A percentile compares a stretch with the other conserved stretches of the same genome.
Evolutionary conservation across 2,797 vertebrate species (phyloP).

Genomic region (Mionectes olivaceus): DNA sequence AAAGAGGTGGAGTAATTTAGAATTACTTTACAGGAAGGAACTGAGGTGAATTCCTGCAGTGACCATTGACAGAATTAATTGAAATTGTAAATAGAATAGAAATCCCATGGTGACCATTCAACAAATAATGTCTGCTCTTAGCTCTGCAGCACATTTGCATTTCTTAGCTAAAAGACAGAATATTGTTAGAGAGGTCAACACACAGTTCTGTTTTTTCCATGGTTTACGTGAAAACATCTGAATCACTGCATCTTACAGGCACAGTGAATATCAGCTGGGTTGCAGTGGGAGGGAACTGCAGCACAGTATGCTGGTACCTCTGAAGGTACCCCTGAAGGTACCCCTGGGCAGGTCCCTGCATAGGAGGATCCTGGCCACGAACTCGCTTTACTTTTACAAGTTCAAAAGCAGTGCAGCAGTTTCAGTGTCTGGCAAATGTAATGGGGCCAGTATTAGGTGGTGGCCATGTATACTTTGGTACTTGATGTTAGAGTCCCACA

Average conservation of each 20-base stretch:
- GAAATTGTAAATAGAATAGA: neutral
- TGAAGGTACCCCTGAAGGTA: neutral
- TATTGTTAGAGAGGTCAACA: neutral
- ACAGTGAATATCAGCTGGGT: neutral
- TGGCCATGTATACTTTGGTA: neutral
- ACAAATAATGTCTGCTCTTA: neutral
- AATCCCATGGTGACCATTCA: neutral
- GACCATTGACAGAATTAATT: neutral
- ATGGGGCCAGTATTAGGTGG: neutral
- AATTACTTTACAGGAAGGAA: neutral
- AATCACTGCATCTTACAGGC: neutral
- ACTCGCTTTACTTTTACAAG: neutral
- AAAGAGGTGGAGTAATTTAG: neutral
- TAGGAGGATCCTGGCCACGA: fast-evolving
- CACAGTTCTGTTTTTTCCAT: neutral
- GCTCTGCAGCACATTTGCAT: neutral
- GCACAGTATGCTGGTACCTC: neutral
- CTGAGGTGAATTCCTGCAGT: neutral
- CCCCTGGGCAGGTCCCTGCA: neutral
- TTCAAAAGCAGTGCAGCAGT: neutral
- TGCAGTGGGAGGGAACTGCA: neutral
- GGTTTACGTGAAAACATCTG: neutral
- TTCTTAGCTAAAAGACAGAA: constrained; percentile 25
- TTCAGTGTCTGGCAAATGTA: neutral
- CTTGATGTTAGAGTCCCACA: constrained; percentile 1